Evolutionary conservation across 1,140 invertebrate species (phyloP), one percentile per base, ranked within the genome.

Genomic region (Drosophila ananassae): DNA sequence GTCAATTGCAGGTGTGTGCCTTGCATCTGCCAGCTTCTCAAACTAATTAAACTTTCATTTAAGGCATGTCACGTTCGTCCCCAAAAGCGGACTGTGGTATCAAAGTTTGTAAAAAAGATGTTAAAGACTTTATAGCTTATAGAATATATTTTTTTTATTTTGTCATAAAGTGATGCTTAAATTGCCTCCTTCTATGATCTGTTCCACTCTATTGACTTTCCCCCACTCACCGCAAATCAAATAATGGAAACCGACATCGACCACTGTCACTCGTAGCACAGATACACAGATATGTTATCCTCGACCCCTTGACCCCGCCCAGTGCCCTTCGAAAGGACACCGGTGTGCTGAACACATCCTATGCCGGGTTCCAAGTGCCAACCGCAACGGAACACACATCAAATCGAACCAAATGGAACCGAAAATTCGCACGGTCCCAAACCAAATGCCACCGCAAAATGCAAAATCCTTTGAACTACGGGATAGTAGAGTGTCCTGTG

Each of bases 361-460:
- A 37, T 68, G 66, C 47, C 22, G 17, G 62, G 32, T 61, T 30
- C 46, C 66, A 77, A 73, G 76, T 84, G 73, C 62, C 53, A 84
- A 84, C 77, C 77, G 73, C 81, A 85, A 77, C 48, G 73, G 80
- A 76, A 73, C 81, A 84, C 67, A 73, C 80, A 80, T 50, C 73
- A 77, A 85, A 85, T 80, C 77, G 76, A 67, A 76, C 77, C 77
- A 77, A 85, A 85, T 80, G 60, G 76, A 60, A 79, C 77, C 77
- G 73, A 84, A 84, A 78, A 73, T 79, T 84, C 75, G 62, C 77
- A 84, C 76, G 71, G 50, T 51, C 41, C 54, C 54, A 25, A 48
- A 51, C 57, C 73, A 44, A 85, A 77, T 60, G 52, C 37, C 54
- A 80, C 81, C 80, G 58, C 80, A 79, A 57, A 68, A 71, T 83